Evolutionary conservation across 2,797 vertebrate genomes (phyloP).

Genomic region (Pristis pectinata): DNA sequence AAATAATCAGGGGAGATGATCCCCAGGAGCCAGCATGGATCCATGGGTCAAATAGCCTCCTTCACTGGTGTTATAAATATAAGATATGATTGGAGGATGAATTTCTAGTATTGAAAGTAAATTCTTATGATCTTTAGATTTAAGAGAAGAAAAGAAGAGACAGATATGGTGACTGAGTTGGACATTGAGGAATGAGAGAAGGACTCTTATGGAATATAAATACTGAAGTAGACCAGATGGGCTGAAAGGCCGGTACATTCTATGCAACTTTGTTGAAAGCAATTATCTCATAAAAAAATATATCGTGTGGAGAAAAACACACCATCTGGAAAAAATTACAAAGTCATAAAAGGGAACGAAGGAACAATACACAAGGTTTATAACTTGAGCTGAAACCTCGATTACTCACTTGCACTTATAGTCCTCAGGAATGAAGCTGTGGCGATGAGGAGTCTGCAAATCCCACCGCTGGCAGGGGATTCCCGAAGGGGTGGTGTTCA

Average conservation of each 20-base stretch:
- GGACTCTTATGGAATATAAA: not conserved
- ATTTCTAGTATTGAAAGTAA: not conserved
- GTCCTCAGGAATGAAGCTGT: slow-evolving; percentile 79
- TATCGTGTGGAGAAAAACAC: not conserved
- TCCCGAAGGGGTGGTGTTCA: slow-evolving; percentile 71
- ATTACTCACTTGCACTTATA: slow-evolving; percentile 93
- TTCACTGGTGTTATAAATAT: too few species aligned
- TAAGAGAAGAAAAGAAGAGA: not conserved
- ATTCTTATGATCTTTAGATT: not conserved
- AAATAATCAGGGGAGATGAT: too few species aligned
- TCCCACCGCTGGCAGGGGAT: slow-evolving; percentile 87
- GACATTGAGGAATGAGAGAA: not conserved
- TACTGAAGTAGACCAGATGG: not conserved
- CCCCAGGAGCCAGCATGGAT: too few species aligned
- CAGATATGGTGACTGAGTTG: not conserved
- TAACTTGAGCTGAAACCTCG: slow-evolving; percentile 17
- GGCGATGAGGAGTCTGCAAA: slow-evolving; percentile 84
- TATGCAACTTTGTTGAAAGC: not conserved
- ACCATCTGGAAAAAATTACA: not conserved
- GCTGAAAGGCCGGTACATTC: not conserved
- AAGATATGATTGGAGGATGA: too few species aligned
- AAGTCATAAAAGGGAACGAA: not conserved
- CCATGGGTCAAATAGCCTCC: too few species aligned
- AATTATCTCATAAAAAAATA: not conserved
- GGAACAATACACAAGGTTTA: not conserved